Evolutionary conservation across 2,888 invertebrate genomes (phyloP).

Genomic region (Drosophila rellima): DNA sequence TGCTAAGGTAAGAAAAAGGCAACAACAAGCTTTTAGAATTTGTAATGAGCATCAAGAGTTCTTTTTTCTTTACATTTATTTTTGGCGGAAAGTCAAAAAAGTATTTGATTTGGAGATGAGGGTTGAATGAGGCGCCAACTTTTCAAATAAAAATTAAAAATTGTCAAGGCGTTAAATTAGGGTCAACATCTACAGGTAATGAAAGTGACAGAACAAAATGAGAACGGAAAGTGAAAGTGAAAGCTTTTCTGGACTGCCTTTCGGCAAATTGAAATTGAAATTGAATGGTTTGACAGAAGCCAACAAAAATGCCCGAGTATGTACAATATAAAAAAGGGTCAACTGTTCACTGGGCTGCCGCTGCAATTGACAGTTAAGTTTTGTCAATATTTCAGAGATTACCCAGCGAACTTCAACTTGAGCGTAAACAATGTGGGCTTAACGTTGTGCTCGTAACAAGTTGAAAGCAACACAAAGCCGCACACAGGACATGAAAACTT

Average conservation of each 20-base stretch:
- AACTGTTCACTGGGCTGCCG: constrained; percentile 8
- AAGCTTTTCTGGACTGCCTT: constrained; percentile 22
- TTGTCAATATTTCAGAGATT: constrained; percentile 59
- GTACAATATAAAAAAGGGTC: constrained; percentile 45
- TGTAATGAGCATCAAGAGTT: constrained; percentile 63
- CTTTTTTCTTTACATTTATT: constrained; percentile 13
- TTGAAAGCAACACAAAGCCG: constrained; percentile 53
- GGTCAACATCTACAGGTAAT: constrained; percentile 57
- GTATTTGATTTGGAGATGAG: constrained; percentile 58
- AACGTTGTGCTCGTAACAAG: constrained; percentile 29
- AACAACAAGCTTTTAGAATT: constrained; percentile 66
- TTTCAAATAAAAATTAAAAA: constrained; percentile 82
- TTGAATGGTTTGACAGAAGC: constrained; percentile 62
- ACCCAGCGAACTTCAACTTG: constrained; percentile 35
- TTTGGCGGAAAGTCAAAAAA: constrained; percentile 38
- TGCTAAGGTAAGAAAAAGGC: constrained; percentile 13
- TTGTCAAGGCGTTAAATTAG: constrained; percentile 82
- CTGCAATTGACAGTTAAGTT: constrained; percentile 53
- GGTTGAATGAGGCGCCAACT: constrained; percentile 64
- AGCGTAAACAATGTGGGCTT: constrained; percentile 51
- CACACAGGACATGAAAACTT: constrained; percentile 56
- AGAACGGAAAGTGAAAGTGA: constrained; percentile 1
- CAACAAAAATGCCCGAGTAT: constrained; percentile 1
- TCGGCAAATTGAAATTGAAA: constrained; percentile 63
- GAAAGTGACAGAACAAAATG: constrained; percentile 18